Evolutionary conservation across 2,888 invertebrate genomes (phyloP), one percentile per base, ranked within the genome.

Genomic region (Anodontia alba): DNA sequence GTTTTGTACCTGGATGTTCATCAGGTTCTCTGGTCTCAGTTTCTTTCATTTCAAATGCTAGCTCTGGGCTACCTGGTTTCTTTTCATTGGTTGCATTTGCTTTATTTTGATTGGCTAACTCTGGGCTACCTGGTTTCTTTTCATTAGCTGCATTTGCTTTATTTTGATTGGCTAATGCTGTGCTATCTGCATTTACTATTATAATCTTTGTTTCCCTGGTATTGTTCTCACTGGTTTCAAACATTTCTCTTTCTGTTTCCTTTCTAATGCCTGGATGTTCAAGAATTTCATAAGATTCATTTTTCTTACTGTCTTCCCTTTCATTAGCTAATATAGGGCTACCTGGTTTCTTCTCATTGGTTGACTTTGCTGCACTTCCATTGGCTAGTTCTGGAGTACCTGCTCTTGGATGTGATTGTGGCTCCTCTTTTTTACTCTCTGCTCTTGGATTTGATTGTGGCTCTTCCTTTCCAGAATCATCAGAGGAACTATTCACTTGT

Each of bases 311-410:
- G 1, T 62, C 62, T 33, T 33, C 62, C 7, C 1, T 62, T 62
- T 29, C n/a, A 33, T 20, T 62, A 17, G 17, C 33, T 17, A 33
- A 15, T 20, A 62, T 33, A 2, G 26, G 23, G 26, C 54, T 54
- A n/a, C 33, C 31, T 26, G 12, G 26, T 33, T 12, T 33, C 20
- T 62, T 62, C 23, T 33, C 33, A 62, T 20, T 62, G 62, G 62
- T 29, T 62, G 62, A 17, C 1, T 26, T 62, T 17, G 26, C 62
- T 33, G 10, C 1, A 1, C 12, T 62, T 17, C 33, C 62, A 62
- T 62, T 62, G 31, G 31, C 33, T 62, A 10, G 10, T 62, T 62
- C 62, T 33, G 62, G 62, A 62, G 62, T 62, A 1, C 62, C 62
- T 33, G 62, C 33, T 20, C 62, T 62, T 3, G 33, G 33, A 33